phyloP scores from a whole-genome alignment of 2,888 invertebrate species.

The Mythimna albipuncta region DNA sequence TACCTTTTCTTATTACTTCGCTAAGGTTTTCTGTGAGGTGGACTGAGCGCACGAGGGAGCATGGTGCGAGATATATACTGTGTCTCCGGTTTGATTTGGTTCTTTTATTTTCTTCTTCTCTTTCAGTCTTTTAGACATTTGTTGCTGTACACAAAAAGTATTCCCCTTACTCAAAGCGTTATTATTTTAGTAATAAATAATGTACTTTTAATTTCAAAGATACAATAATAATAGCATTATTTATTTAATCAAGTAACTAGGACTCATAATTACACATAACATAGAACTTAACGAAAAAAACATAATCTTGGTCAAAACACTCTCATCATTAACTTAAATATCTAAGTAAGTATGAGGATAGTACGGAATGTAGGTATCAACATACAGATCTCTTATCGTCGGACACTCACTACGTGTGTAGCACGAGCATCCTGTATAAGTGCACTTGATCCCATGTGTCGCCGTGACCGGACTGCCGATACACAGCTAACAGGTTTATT shows the following conservation, averaged over 20 bases:
- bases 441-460: constrained; percentile 87
- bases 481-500: constrained; percentile 86
- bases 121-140: not conserved
- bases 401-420: constrained; percentile 66
- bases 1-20: constrained; percentile 90
- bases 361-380: not conserved
- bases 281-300: too few relatives aligned
- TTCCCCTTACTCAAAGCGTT: too few relatives aligned
- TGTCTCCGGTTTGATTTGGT: constrained; percentile 23
- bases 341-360: not conserved
- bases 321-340: not conserved
- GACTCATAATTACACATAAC: too few relatives aligned
- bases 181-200: too few relatives aligned
- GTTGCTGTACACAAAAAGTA: not conserved
- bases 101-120: constrained; percentile 7
- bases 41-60: constrained; percentile 72
- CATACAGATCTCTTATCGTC: constrained; percentile 19
- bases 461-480: constrained; percentile 88
- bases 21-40: constrained; percentile 86
- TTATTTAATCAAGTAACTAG: too few relatives aligned
- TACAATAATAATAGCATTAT: too few relatives aligned
- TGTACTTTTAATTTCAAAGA: too few relatives aligned
- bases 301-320: not conserved
- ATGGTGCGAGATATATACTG: constrained; percentile 58
- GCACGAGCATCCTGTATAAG: constrained; percentile 65